Evolutionary conservation across 2,797 vertebrate species (phyloP), one percentile per base, ranked within the genome.

Genomic region (Hydrocynus forskahlii): DNA sequence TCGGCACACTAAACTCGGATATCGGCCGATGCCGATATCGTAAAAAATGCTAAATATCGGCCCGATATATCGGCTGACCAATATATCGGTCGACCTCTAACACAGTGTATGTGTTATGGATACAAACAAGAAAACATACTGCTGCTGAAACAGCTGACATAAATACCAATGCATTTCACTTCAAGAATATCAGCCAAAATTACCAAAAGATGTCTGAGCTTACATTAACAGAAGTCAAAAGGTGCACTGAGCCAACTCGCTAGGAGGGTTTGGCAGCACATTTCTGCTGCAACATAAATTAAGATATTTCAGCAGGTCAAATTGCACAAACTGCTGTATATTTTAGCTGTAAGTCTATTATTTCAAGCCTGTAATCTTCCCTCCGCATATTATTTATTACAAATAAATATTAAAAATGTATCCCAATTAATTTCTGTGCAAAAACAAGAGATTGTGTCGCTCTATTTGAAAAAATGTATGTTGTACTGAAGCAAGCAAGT

Each of bases 221-320:
- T 74, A 72, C 23, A 55, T 17, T 79, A 84, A 83, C 67, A 77
- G 23, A 68, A 79, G 76, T 70, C 76, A 57, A 16, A 62, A 73
- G 76, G 62, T 66, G 35, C 79, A 80, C 64, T 45, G 19, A 84
- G 68, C 67, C 68, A 35, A 68, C 68, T 40, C 55, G 50, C 54
- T 81, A 86, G 77, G 40, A 76, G 57, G 72, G 45, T 76, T 23
- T 74, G 23, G 38, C 23, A 60, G 68, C 17, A 84, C 45, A 23
- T 83, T 79, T 60, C 57, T 59, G 72, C 40, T 78, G 72, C 74
- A 84, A 81, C 78, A 80, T 59, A 84, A 12, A 76, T 67, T 67
- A 75, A 75, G 69, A 70, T 67, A 64, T 54, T 54, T 79, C 29
- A 75, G 21, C 25, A 78, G 12, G 45, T 4, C 67, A 79, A 29